phyloP scores from a whole-genome alignment of 2,888 invertebrate species.

The Chrysolina haemoptera region DNA sequence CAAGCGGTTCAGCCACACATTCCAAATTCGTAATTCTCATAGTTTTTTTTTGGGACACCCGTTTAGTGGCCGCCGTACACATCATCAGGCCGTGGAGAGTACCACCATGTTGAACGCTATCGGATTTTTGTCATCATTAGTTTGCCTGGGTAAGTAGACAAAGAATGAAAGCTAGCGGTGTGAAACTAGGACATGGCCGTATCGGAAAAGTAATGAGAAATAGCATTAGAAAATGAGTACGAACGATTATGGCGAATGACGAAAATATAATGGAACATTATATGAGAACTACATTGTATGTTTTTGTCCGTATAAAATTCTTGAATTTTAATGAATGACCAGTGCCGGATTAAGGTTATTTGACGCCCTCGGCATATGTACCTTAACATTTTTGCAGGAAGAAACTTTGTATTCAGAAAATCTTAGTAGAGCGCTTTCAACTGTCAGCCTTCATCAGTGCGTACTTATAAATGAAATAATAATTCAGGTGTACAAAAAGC shows the following conservation, averaged over 20 bases:
- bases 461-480: too few relatives aligned
- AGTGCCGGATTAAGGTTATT: too few relatives aligned
- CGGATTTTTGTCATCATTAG: slow-evolving; percentile 24
- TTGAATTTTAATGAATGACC: too few relatives aligned
- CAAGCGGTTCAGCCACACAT: too few relatives aligned
- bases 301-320: too few relatives aligned
- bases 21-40: background rate
- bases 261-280: background rate
- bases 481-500: too few relatives aligned
- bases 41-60: slow-evolving; percentile 14
- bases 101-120: slow-evolving; percentile 21
- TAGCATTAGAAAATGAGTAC: background rate
- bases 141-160: slow-evolving; percentile 25
- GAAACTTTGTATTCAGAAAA: too few relatives aligned
- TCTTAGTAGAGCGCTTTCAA: too few relatives aligned
- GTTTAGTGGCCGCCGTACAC: background rate
- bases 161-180: background rate
- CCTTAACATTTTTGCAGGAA: too few relatives aligned
- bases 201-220: slow-evolving; percentile 2
- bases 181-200: slow-evolving; percentile 10
- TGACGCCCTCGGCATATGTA: too few relatives aligned
- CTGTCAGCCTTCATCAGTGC: too few relatives aligned
- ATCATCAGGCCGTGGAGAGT: background rate
- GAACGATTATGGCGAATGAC: background rate
- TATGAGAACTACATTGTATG: background rate